Base-by-base conservation (phyloP, 1,140 invertebrate species). In the Drosophila burlai region DNA sequence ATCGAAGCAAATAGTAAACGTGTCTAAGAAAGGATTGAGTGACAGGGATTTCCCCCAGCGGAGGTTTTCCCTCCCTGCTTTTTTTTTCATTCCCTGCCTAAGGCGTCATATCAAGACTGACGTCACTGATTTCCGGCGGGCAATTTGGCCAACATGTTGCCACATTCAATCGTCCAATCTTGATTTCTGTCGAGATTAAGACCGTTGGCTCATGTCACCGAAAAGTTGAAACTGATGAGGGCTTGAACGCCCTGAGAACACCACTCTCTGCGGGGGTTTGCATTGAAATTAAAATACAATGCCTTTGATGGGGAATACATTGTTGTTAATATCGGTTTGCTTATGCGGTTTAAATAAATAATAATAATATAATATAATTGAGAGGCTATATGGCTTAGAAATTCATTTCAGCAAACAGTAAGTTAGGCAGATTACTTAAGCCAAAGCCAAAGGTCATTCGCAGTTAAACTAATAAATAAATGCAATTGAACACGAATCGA, bases 71-170 rank as follows among this genome's bases (percentile, higher is more conserved):
- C 61, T 52, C 24, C 21, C 8, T 9, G 13, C 16, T 45, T 11
- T n/a, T 29, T 29, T 18, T 31, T 16, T 13, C 24, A n/a, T 38
- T 15, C 21, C n/a, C n/a, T 2, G 31, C n/a, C 15, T 21, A 24
- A 55, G 34, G 45, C 72, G 72, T 75, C 72, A 75, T 55, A 55
- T 38, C 58, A 8, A 11, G 2, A 16, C 61, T 64, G 58, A 75
- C 72, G 72, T 75, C 72, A 75, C 71, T 64, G 71, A 64, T 75
- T 73, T 73, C 69, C 69, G 69, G 66, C 43, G 15, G 13, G 59
- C 59, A 75, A 75, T 75, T 75, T 75, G 8, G 21, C 10, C n/a
- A 75, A 31, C 69, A 64, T 75, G 71, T 75, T 40, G n/a, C 42
- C 15, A 40, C 18, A 18, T 18, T 15, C 29, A 42, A 63, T 60